Evolutionary conservation across 2,797 vertebrate species (phyloP), one percentile per base, ranked within the genome.

Genomic region (Protosalanx chinensis): DNA sequence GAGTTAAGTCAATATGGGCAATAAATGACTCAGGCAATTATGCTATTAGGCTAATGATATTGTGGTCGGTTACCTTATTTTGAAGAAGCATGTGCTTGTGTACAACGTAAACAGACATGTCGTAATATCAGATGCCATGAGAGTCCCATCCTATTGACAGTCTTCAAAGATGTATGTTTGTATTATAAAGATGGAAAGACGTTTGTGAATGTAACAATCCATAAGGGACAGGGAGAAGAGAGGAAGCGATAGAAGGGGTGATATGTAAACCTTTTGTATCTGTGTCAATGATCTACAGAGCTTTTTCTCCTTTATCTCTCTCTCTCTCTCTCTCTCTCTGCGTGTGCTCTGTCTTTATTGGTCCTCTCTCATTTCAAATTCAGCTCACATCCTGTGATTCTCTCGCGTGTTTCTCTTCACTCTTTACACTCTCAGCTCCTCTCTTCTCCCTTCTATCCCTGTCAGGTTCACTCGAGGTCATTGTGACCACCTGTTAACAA

Each of bases 131-230:
- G 72, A 78, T 64, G 79, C 57, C 72, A 71, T 61, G 61, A 0
- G 4, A 79, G 67, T 69, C 7, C 27, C 49, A 8, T 67, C 32
- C 56, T 29, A 20, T 10, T 81, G 78, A 77, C 74, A 82, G 69
- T 76, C 74, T 6, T 27, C 51, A 35, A 30, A 30, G 51, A 6
- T 49, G 64, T 49, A 16, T 51, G 15, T 53, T 7, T 16, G 15
- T 32, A 0, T 66, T 41, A 46, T 6, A 56, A 16, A 56, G 5
- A 56, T 4, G 18, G 51, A 56, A n/a, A 56, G 18, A 6, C 32
- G 27, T 32, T 41, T 53, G 58, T 60, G 23, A 10, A 20, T 29
- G 7, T 10, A 33, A n/a, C 41, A 15, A 32, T n/a, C 23, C 23
- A 30, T 29, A 5, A 60, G 27, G 7, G 58, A 60, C 18, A 60